Conservation (phyloP, 2,888 invertebrate species). For the Willowsia nigromaculata region DNA sequence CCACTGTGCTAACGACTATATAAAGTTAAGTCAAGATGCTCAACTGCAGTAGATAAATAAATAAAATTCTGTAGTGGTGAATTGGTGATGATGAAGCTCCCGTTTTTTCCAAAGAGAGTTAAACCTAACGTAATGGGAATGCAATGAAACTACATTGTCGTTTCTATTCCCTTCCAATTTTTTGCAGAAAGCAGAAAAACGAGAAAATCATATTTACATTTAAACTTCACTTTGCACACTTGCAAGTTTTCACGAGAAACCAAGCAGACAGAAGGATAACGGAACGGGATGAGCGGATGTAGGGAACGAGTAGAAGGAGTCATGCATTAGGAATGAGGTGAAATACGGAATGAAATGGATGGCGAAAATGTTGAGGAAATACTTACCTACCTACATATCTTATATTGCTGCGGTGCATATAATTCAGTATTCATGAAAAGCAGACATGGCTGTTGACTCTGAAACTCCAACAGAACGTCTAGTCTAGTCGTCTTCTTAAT, state of each 20-base stretch:
- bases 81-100: not conserved
- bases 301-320: not conserved
- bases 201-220: constrained; percentile 18
- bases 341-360: constrained; percentile 20
- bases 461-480: not conserved
- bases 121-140: constrained; percentile 2
- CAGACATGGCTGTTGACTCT: not conserved
- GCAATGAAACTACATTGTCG: not conserved
- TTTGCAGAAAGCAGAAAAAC: not conserved
- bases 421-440: constrained; percentile 14
- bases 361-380: not conserved
- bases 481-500: not conserved
- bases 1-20: too few relatives aligned
- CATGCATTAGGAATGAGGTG: constrained; percentile 24
- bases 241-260: too few relatives aligned
- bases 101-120: not conserved
- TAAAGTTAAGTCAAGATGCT: not conserved
- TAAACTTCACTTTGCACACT: too few relatives aligned
- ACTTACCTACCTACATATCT: too few relatives aligned
- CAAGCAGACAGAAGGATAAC: too few relatives aligned
- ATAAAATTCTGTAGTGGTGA: not conserved
- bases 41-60: constrained; percentile 33
- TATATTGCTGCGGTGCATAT: too few relatives aligned
- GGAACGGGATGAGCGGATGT: not conserved
- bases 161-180: not conserved